A percentile compares a stretch with the other conserved stretches of the same genome.
Conservation (phyloP, 2,888 invertebrate genomes). For the Bembecia ichneumoniformis region DNA sequence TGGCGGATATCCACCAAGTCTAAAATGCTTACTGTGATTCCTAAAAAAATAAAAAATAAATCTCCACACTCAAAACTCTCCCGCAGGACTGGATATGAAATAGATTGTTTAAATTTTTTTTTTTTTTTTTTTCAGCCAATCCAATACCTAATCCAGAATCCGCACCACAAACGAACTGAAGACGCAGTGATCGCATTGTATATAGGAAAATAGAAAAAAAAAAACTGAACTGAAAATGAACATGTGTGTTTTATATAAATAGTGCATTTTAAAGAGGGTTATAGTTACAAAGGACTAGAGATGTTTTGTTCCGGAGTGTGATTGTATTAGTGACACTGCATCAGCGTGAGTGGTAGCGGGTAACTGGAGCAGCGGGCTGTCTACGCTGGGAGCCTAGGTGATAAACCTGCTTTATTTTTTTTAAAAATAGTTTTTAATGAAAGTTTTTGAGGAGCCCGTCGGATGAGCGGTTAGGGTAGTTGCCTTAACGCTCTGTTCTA, state of each 20-base stretch:
- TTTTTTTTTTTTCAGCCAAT: conserved; percentile 29
- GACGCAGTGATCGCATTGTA: conserved; percentile 30
- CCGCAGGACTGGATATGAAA: no score
- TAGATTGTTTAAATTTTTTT: no score
- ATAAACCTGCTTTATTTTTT: no score
- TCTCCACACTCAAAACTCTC: no score
- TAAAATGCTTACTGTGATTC: no score
- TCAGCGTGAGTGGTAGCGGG: conserved; percentile 8
- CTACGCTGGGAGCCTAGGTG: conserved; percentile 42
- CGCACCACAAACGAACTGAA: conserved; percentile 27
- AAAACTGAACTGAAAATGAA: background rate
- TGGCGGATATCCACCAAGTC: no score
- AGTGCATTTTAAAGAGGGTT: background rate
- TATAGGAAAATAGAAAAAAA: conserved; percentile 1
- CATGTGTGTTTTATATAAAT: background rate
- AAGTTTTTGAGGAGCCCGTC: no score
- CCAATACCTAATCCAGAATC: conserved; percentile 45
- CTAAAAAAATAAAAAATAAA: no score
- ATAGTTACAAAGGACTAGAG: background rate
- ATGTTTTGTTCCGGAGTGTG: conserved; percentile 7
- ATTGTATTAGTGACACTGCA: conserved; percentile 1
- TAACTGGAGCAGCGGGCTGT: conserved; percentile 32
- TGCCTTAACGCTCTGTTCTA: no score
- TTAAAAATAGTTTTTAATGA: no score
- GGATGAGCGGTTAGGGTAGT: no score